Conservation (phyloP, 2,888 invertebrate species). For the Macrophya annulata region DNA sequence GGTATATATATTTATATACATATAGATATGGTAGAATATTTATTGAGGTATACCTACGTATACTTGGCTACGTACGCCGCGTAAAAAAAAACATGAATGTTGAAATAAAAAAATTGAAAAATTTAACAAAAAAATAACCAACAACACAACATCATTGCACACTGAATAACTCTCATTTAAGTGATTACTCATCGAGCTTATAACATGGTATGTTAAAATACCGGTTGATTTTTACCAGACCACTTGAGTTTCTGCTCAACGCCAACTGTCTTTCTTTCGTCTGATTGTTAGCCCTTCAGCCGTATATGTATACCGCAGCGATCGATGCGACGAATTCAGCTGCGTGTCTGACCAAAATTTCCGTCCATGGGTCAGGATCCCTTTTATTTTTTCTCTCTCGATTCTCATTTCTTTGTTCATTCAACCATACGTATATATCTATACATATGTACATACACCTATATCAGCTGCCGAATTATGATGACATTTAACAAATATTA, state of each 20-base stretch:
- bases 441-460: too few relatives aligned
- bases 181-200: neutral
- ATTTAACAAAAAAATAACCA: neutral
- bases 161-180: neutral
- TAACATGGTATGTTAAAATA: too few relatives aligned
- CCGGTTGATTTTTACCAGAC: constrained; percentile 16
- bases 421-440: neutral
- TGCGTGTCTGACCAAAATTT: constrained; percentile 13
- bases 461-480: neutral
- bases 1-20: neutral
- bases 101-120: neutral
- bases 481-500: too few relatives aligned
- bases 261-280: neutral
- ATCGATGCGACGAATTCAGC: constrained; percentile 27
- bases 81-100: neutral
- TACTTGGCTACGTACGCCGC: neutral
- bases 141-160: neutral
- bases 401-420: neutral
- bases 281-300: constrained; percentile 21
- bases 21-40: too few relatives aligned
- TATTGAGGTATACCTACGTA: neutral
- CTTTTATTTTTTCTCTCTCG: neutral
- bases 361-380: neutral
- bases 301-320: neutral
- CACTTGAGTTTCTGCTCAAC: constrained; percentile 21